phyloP scores from a whole-genome alignment of 1,140 invertebrate species.

The Pollicipes pollicipes region DNA sequence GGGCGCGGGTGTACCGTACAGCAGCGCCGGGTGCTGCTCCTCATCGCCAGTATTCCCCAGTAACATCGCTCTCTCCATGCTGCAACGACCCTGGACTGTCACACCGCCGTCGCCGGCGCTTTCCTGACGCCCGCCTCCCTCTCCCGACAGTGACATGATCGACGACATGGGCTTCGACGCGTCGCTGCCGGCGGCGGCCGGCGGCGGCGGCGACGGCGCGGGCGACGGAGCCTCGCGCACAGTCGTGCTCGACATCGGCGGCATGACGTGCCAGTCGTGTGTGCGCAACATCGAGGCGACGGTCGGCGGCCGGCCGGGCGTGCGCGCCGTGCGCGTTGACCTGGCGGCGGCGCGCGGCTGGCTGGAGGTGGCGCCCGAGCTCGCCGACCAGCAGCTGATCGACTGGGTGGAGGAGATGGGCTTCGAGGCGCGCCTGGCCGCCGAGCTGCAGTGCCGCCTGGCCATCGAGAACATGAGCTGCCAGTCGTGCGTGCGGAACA shows the following conservation, averaged over 20 bases:
- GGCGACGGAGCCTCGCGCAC: no score
- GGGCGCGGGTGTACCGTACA: no score
- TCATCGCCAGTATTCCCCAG: no score
- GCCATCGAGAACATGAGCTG: constrained; percentile 62
- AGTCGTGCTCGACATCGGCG: constrained; percentile 36
- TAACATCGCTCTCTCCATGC: no score
- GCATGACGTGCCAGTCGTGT: constrained; percentile 70
- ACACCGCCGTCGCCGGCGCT: no score
- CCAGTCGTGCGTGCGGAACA: constrained; percentile 57
- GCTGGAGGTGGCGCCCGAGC: not conserved
- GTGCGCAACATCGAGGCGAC: constrained; percentile 51
- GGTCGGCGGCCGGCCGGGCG: constrained; percentile 38
- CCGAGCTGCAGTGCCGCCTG: constrained; percentile 37
- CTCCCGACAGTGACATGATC: constrained; percentile 35
- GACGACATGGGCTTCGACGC: constrained; percentile 48
- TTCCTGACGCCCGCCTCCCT: no score
- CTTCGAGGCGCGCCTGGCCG: constrained; percentile 46
- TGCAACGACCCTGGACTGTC: no score
- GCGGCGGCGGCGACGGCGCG: not conserved
- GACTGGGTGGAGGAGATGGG: constrained; percentile 18
- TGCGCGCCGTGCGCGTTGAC: constrained; percentile 43
- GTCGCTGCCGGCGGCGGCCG: not conserved
- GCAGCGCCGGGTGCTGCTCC: no score
- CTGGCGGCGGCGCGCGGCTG: constrained; percentile 21
- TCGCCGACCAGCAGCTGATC: not conserved